Conservation (phyloP, 2,113 vertebrate species). For the Strix aluco region DNA sequence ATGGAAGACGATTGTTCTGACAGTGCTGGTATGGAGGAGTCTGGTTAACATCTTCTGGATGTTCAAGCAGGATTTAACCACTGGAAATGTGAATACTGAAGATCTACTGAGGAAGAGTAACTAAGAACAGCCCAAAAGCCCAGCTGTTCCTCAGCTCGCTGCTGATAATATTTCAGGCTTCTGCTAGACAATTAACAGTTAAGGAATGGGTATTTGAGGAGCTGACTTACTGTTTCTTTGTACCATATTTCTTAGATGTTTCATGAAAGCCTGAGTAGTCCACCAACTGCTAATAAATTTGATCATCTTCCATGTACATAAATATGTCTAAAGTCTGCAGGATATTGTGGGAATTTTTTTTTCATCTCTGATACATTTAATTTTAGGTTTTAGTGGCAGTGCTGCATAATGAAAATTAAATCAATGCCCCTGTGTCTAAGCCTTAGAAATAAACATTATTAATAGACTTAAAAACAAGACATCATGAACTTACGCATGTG, state of each 20-base stretch:
- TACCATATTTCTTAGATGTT: neutral
- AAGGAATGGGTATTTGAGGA: neutral
- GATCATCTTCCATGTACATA: neutral
- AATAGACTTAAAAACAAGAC: neutral
- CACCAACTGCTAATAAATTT: slow-evolving; percentile 3
- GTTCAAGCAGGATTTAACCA: neutral
- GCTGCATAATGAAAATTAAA: neutral
- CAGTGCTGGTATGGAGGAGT: neutral
- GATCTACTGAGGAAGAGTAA: neutral
- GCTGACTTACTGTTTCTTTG: neutral
- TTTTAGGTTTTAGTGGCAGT: neutral
- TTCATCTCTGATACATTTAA: neutral
- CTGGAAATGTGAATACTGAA: neutral
- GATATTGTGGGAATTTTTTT: neutral
- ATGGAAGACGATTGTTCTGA: neutral
- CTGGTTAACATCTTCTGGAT: neutral
- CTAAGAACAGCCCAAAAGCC: neutral
- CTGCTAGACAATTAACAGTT: neutral
- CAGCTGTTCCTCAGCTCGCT: neutral
- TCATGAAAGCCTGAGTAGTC: neutral
- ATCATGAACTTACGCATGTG: accelerated
- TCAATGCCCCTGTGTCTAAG: neutral
- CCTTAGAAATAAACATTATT: neutral
- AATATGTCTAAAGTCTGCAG: neutral
- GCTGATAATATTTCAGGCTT: neutral